These are phyloP conservation scores for Tenebrosternarchus preto DNA, from an alignment of 2,113 vertebrate genomes.

Conservation along the genomic window DNA sequence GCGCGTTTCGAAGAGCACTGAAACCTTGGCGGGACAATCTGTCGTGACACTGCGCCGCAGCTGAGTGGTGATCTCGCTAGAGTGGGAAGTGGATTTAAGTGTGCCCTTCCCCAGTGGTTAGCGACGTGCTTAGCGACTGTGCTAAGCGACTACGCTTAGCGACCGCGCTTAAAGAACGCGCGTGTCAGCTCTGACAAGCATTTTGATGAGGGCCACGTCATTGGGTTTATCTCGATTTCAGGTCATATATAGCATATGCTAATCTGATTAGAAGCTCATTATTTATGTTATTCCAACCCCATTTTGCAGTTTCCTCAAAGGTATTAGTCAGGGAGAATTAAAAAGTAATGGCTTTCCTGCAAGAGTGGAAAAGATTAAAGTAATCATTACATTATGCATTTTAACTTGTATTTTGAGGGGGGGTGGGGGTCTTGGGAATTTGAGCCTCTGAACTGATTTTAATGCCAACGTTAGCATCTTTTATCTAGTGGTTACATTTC, in stretches of 20 bases:
- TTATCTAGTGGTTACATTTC: neutral
- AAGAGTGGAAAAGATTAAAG: conserved; percentile 11
- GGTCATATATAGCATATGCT: conserved; percentile 71
- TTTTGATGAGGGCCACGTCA: conserved; percentile 36
- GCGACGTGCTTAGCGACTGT: too few relatives aligned
- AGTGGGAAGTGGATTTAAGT: conserved; percentile 27
- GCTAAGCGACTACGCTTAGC: too few relatives aligned
- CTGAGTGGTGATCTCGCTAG: conserved; percentile 49
- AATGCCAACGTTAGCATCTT: neutral
- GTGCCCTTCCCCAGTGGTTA: too few relatives aligned
- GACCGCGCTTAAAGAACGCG: too few relatives aligned
- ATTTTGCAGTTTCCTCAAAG: conserved; percentile 51
- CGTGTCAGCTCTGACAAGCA: neutral
- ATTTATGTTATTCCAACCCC: conserved; percentile 59
- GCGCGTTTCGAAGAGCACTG: conserved; percentile 15
- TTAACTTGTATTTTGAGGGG: neutral
- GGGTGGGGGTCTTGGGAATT: neutral
- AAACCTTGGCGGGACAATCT: conserved; percentile 38
- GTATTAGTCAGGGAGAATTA: conserved; percentile 33
- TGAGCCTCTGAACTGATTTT: neutral
- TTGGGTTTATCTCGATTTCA: conserved; percentile 72
- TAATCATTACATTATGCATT: conserved; percentile 51
- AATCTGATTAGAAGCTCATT: conserved; percentile 72
- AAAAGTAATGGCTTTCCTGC: neutral
- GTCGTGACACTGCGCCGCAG: conserved; percentile 14